Evolutionary conservation across 2,113 vertebrate genomes (phyloP), one percentile per base, ranked within the genome.

Genomic region (Lepisosteus osseus): DNA sequence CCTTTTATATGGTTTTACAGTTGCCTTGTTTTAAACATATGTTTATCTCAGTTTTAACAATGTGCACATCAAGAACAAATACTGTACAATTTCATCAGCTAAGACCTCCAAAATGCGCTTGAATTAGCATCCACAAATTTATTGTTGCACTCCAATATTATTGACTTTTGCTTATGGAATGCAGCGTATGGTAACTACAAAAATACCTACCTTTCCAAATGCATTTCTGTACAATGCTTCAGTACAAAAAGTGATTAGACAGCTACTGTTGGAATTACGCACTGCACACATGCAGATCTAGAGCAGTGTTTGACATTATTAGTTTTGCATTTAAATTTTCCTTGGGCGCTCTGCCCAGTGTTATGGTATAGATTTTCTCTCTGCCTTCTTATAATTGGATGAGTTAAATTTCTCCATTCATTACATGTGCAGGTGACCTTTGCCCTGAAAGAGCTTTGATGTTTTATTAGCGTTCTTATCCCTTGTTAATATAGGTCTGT

Each of bases 381-480:
- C 84, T 80, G 87, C 80, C 85, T 89, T 79, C 77, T 86, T 89
- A 86, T 92, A 92, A 92, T 92, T 91, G 85, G 88, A 89, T 89
- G 88, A 92, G 88, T 90, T 90, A 90, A 90, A 90, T 91, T 91
- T 91, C 89, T 90, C 87, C 86, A 89, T 90, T 90, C 88, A 90
- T 92, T 90, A 92, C 88, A 86, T 86, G 84, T 85, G 87, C 83
- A 83, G 79, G 77, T 91, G 88, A 90, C 88, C 88, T 82, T 82
- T 77, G 78, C 83, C 91, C 88, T 86, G 78, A 76, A 44, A 69
- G 81, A 85, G 85, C 88, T 84, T 82, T 82, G 76, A 79, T 83
- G 86, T 89, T 91, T 88, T 88, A 90, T 90, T 90, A 90, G 85
- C 84, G 85, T 82, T 90, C 82, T 80, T 84, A 85, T 84, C 83